Conservation (phyloP, 1,140 invertebrate species). For the Rhopalosiphum padi region DNA sequence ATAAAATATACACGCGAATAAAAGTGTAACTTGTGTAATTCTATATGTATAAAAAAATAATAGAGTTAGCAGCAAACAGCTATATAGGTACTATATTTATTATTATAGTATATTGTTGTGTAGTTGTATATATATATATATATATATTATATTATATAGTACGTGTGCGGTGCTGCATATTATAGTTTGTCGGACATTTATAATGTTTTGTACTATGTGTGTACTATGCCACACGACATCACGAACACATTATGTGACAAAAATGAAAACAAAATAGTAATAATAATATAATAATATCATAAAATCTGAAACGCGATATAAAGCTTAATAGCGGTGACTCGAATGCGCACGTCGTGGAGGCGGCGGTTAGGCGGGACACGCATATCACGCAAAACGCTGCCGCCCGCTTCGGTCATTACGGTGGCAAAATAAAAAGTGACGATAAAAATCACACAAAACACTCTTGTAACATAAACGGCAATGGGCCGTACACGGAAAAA, state of each 20-base stretch:
- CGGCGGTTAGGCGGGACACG: background rate
- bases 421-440: background rate
- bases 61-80: background rate
- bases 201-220: background rate
- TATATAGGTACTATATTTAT: background rate
- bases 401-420: background rate
- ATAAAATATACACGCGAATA: background rate
- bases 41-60: background rate
- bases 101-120: background rate
- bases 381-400: slow-evolving; percentile 19
- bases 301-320: slow-evolving; percentile 45
- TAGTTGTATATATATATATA: background rate
- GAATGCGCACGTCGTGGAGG: background rate
- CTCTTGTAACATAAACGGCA: slow-evolving; percentile 43
- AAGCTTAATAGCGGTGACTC: slow-evolving; percentile 36
- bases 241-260: slow-evolving; percentile 17
- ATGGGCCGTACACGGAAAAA: slow-evolving; percentile 24
- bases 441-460: slow-evolving; percentile 55
- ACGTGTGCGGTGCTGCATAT: background rate
- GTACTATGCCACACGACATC: background rate
- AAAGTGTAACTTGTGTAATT: background rate
- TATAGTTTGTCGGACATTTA: slow-evolving; percentile 15
- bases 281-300: background rate
- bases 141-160: background rate
- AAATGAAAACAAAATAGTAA: slow-evolving; percentile 21